Evolutionary conservation across 2,113 vertebrate species (phyloP).

Genomic region (Urocolius indicus): DNA sequence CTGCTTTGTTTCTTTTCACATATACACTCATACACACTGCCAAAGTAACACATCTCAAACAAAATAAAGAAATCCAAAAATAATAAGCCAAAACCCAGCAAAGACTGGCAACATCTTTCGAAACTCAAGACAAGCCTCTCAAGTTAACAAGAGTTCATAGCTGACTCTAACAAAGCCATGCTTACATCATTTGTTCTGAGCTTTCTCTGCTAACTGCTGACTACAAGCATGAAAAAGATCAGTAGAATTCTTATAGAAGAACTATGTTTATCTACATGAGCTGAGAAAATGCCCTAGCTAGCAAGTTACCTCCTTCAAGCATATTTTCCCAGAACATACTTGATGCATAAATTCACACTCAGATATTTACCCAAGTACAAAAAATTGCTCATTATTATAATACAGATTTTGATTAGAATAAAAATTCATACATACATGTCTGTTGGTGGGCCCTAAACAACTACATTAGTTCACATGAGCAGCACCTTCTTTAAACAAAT

Average conservation of each 20-base stretch:
- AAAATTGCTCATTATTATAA: background rate
- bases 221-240: background rate
- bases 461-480: background rate
- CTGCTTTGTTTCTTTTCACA: background rate
- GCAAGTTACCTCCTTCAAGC: background rate
- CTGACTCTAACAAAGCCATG: background rate
- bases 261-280: background rate
- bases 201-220: background rate
- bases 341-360: background rate
- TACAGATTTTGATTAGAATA: background rate
- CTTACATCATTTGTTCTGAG: background rate
- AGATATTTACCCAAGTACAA: background rate
- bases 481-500: background rate
- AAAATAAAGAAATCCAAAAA: accelerated
- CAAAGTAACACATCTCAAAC: background rate
- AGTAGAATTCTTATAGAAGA: background rate
- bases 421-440: background rate
- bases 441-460: accelerated
- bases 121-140: background rate
- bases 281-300: background rate
- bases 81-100: background rate
- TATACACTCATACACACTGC: no score
- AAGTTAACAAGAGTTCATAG: background rate
- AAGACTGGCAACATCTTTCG: background rate
- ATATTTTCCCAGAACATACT: background rate